Evolutionary conservation across 2,888 invertebrate genomes (phyloP), one percentile per base, ranked within the genome.

Genomic region (Caenorhabditis becei): DNA sequence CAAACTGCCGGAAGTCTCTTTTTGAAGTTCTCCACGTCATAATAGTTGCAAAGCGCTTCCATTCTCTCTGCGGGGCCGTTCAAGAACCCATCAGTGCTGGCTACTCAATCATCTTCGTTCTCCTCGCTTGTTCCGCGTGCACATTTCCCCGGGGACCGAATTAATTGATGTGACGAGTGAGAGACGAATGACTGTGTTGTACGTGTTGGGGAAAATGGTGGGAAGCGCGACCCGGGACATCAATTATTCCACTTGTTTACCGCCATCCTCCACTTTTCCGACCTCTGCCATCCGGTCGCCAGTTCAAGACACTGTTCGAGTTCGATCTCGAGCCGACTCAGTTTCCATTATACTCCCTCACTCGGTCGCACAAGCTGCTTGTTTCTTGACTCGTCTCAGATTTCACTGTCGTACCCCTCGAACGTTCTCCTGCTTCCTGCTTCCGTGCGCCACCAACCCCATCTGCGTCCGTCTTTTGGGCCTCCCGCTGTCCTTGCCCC

Each of bases 231-330:
- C 63, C 41, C 70, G 26, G 56, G 61, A 44, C 71, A 72, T 72
- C 72, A 72, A 72, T 72, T 72, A 72, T 72, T 63, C 49, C 69
- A 69, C 70, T 67, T 62, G 63, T 62, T 74, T 72, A 66, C 67
- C 69, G 53, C 74, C 67, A 66, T 65, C 69, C 23, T 20, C 44
- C 35, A 37, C 41, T 41, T n/a, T 28, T 49, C 49, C 20, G 23
- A 51, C 61, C 23, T 37, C n/a, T 37, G 4, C 16, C 56, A 56
- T n/a, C n/a, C n/a, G n/a, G n/a, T n/a, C n/a, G n/a, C n/a, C n/a
- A n/a, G n/a, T n/a, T n/a, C n/a, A n/a, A n/a, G n/a, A n/a, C n/a
- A n/a, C n/a, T n/a, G n/a, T n/a, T n/a, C n/a, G n/a, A n/a, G n/a
- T n/a, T n/a, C n/a, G n/a, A n/a, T n/a, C n/a, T n/a, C n/a, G n/a